phyloP scores from a whole-genome alignment of 2,888 invertebrate genomes.

The Choristoneura rosaceana region DNA sequence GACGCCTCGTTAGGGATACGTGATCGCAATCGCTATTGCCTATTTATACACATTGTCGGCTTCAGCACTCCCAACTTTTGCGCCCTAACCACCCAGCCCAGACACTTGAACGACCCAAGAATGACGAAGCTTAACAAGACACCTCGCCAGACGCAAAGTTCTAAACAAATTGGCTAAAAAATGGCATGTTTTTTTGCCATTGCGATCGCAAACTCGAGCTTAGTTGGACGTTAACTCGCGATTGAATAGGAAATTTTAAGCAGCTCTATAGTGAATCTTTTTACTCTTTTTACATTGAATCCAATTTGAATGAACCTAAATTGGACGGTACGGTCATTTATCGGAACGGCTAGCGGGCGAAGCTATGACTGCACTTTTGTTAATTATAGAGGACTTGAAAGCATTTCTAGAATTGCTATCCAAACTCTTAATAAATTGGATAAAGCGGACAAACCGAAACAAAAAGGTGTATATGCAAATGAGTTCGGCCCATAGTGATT shows the following conservation, averaged over 20 bases:
- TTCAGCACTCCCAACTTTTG: slow-evolving; percentile 62
- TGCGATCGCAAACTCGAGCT: slow-evolving; percentile 65
- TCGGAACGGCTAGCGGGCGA: slow-evolving; percentile 5
- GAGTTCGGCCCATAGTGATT: slow-evolving; percentile 50
- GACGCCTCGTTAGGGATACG: slow-evolving; percentile 81
- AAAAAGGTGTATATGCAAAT: slow-evolving; percentile 44
- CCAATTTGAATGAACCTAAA: slow-evolving; percentile 50
- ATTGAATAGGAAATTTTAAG: slow-evolving; percentile 72
- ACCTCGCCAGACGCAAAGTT: slow-evolving; percentile 44
- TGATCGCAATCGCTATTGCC: slow-evolving; percentile 81
- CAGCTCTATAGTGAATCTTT: slow-evolving; percentile 62
- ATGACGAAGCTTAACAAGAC: slow-evolving; percentile 45
- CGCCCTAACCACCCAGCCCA: slow-evolving; percentile 57
- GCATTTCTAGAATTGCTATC: slow-evolving; percentile 30
- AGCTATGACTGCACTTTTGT: slow-evolving; percentile 24
- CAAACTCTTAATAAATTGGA: slow-evolving; percentile 17
- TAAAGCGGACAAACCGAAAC: slow-evolving; percentile 18
- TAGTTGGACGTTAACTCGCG: slow-evolving; percentile 70
- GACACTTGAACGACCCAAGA: slow-evolving; percentile 53
- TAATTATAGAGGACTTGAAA: slow-evolving; percentile 23
- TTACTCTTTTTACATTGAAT: slow-evolving; percentile 55
- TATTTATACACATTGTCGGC: slow-evolving; percentile 81
- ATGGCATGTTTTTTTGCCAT: slow-evolving; percentile 60
- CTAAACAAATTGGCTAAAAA: slow-evolving; percentile 55
- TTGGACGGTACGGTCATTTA: slow-evolving; percentile 39